A percentile compares a stretch with the other conserved stretches of the same genome.
phyloP scores from a whole-genome alignment of 2,113 vertebrate species.

The Ceratotherium simum region DNA sequence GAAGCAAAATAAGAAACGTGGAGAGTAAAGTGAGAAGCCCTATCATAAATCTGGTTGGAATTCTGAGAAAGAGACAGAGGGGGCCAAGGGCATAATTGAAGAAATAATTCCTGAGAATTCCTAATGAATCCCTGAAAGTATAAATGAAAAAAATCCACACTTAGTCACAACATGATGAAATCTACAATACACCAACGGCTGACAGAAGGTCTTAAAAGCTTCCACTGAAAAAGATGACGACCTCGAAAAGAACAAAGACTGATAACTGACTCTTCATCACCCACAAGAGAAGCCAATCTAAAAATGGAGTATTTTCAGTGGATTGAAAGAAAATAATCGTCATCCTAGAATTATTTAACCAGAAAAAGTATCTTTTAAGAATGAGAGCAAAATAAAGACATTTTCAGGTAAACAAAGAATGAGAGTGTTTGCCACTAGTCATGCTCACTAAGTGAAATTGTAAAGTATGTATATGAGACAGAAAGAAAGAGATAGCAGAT shows the following conservation, averaged over 20 bases:
- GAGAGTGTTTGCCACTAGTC: background rate
- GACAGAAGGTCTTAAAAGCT: background rate
- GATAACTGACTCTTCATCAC: background rate
- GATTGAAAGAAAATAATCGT: background rate
- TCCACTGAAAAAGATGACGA: background rate
- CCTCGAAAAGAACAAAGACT: background rate
- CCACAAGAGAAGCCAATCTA: background rate
- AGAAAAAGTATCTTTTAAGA: background rate
- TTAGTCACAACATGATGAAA: background rate
- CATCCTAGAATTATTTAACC: background rate
- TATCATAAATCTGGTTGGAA: background rate
- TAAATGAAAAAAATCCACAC: no score
- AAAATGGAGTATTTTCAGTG: background rate
- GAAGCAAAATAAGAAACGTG: background rate
- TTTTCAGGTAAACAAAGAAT: background rate
- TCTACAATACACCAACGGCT: background rate
- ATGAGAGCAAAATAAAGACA: background rate
- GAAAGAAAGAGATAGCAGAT: background rate
- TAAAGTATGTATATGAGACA: background rate
- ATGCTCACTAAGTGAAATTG: background rate
- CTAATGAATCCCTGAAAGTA: background rate
- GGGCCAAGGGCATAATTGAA: background rate
- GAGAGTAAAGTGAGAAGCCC: background rate
- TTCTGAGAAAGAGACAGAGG: background rate
- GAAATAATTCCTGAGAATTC: background rate